Evolutionary conservation across 1,140 invertebrate species (phyloP), one percentile per base, ranked within the genome.

Genomic region (Drosophila nebulosa): DNA sequence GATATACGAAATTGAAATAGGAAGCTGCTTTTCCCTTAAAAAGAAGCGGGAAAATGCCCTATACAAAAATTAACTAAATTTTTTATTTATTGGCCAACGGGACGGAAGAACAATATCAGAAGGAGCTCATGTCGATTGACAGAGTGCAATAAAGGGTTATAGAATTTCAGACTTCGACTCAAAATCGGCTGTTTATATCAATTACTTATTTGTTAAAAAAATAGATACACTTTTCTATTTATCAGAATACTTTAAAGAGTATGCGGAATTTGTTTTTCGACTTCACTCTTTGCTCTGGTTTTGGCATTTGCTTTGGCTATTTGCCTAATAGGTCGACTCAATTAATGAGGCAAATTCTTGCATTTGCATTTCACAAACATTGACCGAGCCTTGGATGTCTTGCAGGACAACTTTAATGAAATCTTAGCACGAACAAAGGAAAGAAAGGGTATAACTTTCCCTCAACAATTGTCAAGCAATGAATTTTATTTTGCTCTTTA

Each of bases 1-100:
- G 79, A 78, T 78, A 65, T 75, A 76, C 66, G 71, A 88, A 88
- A 88, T 89, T 88, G 84, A 88, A 88, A 88, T 79, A 88, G 75
- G 83, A 88, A 88, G 79, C 67, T 55, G 9, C 50, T 69, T 64
- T 66, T 70, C 69, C 16, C 53, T 65, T 53, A 16, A 12, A 64
- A 65, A 65, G 69, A 81, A 83, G 60, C 46, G 2, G 10, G 16
- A n/a, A 10, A 46, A 46, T n/a, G n/a, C n/a, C n/a, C 3, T 2
- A 10, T 1, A 46, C 1, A 21, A 46, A 46, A 46, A 46, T 22
- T 9, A 27, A 21, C 0, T 14, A 21, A 6, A 52, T 24, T 30
- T 55, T 3, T 36, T 52, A 18, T 18, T 10, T 9, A 27, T 16
- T 16, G 14, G 27, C 1, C 27, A 30, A 9, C 27, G 7, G n/a